phyloP scores from a whole-genome alignment of 2,888 invertebrate genomes.

The Chrysolina americana region DNA sequence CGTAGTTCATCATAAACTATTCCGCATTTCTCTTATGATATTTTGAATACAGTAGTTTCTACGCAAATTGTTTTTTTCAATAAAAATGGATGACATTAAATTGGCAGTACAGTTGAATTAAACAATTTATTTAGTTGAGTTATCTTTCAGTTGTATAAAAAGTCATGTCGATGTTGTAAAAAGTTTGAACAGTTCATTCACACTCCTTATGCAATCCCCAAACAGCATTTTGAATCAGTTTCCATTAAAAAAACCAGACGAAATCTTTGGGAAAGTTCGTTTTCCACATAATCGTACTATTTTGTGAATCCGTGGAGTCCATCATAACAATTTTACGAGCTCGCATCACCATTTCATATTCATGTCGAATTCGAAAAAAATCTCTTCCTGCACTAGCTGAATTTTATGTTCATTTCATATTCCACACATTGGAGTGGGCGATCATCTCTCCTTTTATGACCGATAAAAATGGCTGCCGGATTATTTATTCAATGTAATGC shows the following conservation, averaged over 20 bases:
- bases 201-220: not conserved
- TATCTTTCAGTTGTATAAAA: too few species aligned
- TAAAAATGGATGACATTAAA: too few species aligned
- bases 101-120: too few species aligned
- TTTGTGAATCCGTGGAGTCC: not conserved
- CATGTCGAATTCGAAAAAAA: constrained; percentile 29
- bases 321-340: constrained; percentile 39
- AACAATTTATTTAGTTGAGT: too few species aligned
- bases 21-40: too few species aligned
- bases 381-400: constrained; percentile 34
- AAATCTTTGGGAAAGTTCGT: not conserved
- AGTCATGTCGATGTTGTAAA: too few species aligned
- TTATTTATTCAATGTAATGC: constrained; percentile 41
- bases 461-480: constrained; percentile 43
- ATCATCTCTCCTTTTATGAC: constrained; percentile 43
- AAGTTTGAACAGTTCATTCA: too few species aligned
- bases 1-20: too few species aligned
- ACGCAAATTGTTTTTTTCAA: too few species aligned
- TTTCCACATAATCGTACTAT: not conserved
- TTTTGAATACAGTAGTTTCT: too few species aligned
- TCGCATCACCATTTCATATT: constrained; percentile 30
- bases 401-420: constrained; percentile 37
- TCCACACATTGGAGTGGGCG: constrained; percentile 35
- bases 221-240: not conserved
- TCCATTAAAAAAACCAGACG: not conserved